Percentiles rank a stretch among this genome's conserved stretches.
Conservation (phyloP, 2,113 vertebrate genomes). For the Ceyx margarethae region DNA sequence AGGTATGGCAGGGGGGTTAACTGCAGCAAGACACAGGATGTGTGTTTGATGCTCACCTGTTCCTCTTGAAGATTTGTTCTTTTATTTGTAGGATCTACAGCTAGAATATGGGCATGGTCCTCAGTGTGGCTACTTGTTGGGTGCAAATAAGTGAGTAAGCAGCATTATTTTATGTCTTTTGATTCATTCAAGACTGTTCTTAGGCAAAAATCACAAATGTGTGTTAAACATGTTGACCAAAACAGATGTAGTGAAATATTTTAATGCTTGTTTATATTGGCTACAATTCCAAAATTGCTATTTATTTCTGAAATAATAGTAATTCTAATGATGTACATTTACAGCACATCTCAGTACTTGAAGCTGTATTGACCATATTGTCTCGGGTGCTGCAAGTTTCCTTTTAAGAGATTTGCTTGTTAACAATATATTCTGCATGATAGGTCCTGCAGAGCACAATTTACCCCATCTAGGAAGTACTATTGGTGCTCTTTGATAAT, state of each 20-base stretch:
- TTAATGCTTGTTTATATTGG: background rate
- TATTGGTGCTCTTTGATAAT: background rate
- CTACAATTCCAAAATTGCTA: background rate
- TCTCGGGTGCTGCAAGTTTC: background rate
- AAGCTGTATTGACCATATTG: background rate
- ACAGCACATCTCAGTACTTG: background rate
- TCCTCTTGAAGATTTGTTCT: background rate
- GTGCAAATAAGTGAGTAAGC: constrained; percentile 93
- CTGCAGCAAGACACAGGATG: background rate
- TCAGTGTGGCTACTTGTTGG: constrained; percentile 84
- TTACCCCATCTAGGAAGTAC: background rate
- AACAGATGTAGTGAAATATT: background rate
- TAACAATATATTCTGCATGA: background rate
- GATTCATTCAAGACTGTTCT: background rate
- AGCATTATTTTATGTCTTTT: background rate
- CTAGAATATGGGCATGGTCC: constrained; percentile 89
- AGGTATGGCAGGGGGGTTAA: background rate
- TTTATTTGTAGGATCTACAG: constrained; percentile 85
- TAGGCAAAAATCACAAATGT: background rate
- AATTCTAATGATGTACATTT: background rate
- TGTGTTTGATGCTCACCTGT: background rate
- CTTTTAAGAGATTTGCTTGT: background rate
- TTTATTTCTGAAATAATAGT: background rate
- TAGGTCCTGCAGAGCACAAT: background rate
- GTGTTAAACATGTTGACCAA: background rate